Conservation (phyloP, 2,113 vertebrate species). For the Chiloscyllium plagiosum region DNA sequence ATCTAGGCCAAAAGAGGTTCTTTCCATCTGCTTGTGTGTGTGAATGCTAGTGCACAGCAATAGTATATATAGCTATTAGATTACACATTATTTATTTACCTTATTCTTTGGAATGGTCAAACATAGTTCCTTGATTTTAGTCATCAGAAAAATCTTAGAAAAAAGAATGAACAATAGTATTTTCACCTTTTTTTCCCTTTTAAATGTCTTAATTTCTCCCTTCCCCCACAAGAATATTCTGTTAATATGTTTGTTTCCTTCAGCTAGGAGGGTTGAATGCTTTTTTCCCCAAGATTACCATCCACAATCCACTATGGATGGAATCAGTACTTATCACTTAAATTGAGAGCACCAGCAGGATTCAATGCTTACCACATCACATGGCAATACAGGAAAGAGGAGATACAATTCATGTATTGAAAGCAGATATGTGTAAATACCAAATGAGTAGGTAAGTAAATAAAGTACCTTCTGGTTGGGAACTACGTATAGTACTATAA, state of each 20-base stretch:
- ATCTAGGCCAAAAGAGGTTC: background rate
- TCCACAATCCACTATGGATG: background rate
- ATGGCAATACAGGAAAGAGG: background rate
- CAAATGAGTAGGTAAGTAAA: background rate
- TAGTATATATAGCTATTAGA: background rate
- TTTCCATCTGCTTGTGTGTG: no score
- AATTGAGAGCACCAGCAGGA: background rate
- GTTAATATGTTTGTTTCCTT: background rate
- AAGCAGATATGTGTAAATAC: background rate
- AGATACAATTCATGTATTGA: background rate
- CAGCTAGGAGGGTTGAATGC: background rate
- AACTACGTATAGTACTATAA: background rate
- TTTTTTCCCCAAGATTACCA: background rate
- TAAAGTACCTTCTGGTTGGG: no score
- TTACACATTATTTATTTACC: conserved; percentile 35
- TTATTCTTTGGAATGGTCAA: conserved; percentile 25
- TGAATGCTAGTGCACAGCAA: background rate
- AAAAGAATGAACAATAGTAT: conserved; percentile 36
- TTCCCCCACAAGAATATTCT: background rate
- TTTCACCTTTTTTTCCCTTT: conserved; percentile 17
- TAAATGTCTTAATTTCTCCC: background rate
- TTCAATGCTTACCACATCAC: background rate
- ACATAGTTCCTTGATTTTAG: conserved; percentile 35
- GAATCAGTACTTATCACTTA: background rate
- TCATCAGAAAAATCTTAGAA: conserved; percentile 27